These are phyloP conservation scores for Pollenia angustigena DNA, from an alignment of 2,888 invertebrate genomes.

Conservation along the genomic window DNA sequence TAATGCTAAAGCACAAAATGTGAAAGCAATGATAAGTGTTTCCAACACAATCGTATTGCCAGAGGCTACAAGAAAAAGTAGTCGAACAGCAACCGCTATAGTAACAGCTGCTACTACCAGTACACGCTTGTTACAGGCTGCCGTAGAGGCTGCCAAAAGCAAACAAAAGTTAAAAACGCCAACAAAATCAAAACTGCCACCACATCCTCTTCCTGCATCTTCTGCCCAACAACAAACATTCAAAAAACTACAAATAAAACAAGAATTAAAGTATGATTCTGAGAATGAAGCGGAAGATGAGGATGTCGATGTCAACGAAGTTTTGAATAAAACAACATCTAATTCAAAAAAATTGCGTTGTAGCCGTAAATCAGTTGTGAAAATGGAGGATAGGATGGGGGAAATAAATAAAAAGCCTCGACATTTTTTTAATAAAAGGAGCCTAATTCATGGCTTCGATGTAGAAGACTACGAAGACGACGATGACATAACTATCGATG, in stretches of 20 bases:
- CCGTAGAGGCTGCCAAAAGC: slow-evolving; percentile 76
- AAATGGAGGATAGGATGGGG: slow-evolving; percentile 84
- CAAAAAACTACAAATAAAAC: slow-evolving; percentile 43
- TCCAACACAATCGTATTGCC: slow-evolving; percentile 72
- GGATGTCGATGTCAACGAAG: slow-evolving; percentile 57
- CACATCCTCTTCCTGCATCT: not conserved
- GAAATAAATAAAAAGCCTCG: slow-evolving; percentile 75
- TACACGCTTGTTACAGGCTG: slow-evolving; percentile 79
- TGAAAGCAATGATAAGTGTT: slow-evolving; percentile 32
- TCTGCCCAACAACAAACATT: not conserved
- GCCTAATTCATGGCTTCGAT: slow-evolving; percentile 48
- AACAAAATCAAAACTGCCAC: slow-evolving; percentile 43
- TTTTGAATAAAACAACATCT: slow-evolving; percentile 3
- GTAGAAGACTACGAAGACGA: slow-evolving; percentile 71
- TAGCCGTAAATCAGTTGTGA: slow-evolving; percentile 75
- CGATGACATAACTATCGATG: slow-evolving; percentile 64
- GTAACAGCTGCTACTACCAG: slow-evolving; percentile 82
- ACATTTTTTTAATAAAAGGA: slow-evolving; percentile 45
- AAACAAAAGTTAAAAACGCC: slow-evolving; percentile 62
- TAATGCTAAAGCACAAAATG: slow-evolving; percentile 37
- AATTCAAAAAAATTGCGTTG: slow-evolving; percentile 55
- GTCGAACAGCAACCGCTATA: slow-evolving; percentile 81
- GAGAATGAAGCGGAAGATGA: slow-evolving; percentile 57
- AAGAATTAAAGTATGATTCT: slow-evolving; percentile 29
- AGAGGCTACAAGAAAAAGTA: slow-evolving; percentile 81